Evolutionary conservation across 2,797 vertebrate species (phyloP).

Genomic region (Enteromius argenteus): DNA sequence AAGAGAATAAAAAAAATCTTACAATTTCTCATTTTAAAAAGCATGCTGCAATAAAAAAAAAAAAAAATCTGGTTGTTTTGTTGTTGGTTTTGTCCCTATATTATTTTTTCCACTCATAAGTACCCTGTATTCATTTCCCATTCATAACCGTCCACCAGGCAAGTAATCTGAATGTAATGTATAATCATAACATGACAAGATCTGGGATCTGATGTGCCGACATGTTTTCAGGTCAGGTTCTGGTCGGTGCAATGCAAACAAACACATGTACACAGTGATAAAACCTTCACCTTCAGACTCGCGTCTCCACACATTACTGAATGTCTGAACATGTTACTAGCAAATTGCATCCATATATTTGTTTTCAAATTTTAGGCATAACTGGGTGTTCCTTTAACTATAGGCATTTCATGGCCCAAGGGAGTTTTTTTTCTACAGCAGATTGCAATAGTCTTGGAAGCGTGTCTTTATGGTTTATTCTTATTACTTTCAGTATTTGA

Average conservation of each 20-base stretch:
- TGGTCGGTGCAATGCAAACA: not conserved
- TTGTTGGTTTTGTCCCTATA: not conserved
- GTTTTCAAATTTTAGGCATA: not conserved
- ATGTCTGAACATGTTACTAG: not conserved
- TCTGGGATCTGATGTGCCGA: not conserved
- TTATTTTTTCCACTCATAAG: not conserved
- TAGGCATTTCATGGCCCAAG: not conserved
- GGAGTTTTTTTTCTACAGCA: not conserved
- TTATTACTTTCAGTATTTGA: not conserved
- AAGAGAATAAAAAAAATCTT: too few species aligned
- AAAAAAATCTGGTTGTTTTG: not conserved
- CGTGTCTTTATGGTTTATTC: not conserved
- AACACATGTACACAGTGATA: not conserved
- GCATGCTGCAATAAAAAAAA: not conserved
- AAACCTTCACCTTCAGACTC: not conserved
- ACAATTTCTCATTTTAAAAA: slow-evolving; percentile 29
- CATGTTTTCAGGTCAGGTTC: slow-evolving; percentile 3
- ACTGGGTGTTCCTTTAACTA: not conserved
- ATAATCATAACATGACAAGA: not conserved
- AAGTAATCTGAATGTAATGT: not conserved
- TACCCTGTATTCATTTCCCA: not conserved
- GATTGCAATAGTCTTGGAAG: not conserved
- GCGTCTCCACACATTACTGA: not conserved
- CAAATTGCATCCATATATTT: not conserved
- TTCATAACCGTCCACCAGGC: not conserved